Evolutionary conservation across 1,140 invertebrate species (phyloP).

Genomic region (Hyles vespertilio): DNA sequence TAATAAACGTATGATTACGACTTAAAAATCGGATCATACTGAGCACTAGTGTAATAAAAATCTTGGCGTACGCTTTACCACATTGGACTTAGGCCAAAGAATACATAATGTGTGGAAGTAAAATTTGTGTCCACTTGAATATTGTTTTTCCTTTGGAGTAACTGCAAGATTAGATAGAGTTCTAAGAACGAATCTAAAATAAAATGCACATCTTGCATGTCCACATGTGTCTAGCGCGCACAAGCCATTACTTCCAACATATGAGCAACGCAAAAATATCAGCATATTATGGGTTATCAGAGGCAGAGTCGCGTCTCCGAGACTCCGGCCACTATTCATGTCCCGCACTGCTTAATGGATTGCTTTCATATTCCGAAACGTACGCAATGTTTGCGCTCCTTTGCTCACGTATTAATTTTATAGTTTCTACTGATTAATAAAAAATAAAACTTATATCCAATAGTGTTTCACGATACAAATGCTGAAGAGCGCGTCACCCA

Average conservation of each 20-base stretch:
- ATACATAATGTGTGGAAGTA: no score
- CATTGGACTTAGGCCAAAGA: no score
- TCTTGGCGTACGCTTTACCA: no score
- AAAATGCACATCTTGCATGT: constrained; percentile 18
- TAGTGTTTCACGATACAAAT: constrained; percentile 56
- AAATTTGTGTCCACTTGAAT: no score
- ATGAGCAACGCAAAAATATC: constrained; percentile 75
- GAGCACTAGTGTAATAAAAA: no score
- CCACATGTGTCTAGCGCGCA: constrained; percentile 34
- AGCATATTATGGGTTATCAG: constrained; percentile 74
- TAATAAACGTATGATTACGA: no score
- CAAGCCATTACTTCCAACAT: constrained; percentile 73
- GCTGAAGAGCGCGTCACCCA: constrained; percentile 52
- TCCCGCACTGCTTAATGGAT: constrained; percentile 59
- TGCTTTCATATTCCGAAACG: constrained; percentile 62
- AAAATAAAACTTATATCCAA: constrained; percentile 44
- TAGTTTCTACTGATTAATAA: constrained; percentile 22
- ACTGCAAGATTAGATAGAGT: no score
- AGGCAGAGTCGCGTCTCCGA: constrained; percentile 58
- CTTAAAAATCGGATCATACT: no score
- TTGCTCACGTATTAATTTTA: constrained; percentile 52
- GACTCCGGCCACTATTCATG: constrained; percentile 49
- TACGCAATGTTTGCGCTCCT: constrained; percentile 54
- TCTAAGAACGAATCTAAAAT: not conserved
- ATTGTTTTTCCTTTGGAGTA: no score